Evolutionary conservation across 1,140 invertebrate genomes (phyloP).

Genomic region (Babylonia areolata): DNA sequence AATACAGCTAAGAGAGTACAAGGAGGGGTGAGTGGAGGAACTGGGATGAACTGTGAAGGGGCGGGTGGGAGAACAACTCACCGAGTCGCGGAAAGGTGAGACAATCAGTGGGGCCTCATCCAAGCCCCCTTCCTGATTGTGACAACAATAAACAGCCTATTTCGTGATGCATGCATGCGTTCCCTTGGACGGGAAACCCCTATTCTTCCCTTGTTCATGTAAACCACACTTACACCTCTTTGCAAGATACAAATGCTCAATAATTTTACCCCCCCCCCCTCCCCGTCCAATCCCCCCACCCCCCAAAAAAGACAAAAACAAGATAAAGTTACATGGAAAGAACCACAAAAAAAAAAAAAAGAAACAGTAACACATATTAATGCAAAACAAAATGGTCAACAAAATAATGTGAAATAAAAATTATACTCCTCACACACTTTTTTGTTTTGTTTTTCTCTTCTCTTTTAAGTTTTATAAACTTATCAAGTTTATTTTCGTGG

Average conservation of each 20-base stretch:
- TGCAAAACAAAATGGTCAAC: too few species aligned
- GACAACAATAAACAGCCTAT: neutral
- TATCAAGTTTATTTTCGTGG: too few species aligned
- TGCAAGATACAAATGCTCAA: neutral
- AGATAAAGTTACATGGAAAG: too few species aligned
- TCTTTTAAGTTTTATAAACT: too few species aligned
- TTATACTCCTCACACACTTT: too few species aligned
- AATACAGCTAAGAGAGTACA: too few species aligned
- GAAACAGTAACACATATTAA: too few species aligned
- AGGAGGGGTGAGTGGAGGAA: too few species aligned
- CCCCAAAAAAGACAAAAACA: neutral
- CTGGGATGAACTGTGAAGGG: neutral
- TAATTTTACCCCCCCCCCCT: neutral
- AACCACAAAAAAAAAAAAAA: too few species aligned
- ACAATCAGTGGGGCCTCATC: slow-evolving; percentile 29
- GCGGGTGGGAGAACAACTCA: slow-evolving; percentile 28
- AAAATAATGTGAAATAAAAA: too few species aligned
- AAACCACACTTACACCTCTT: neutral
- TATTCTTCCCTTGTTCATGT: neutral
- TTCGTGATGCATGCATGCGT: neutral
- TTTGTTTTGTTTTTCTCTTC: too few species aligned
- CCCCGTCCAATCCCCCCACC: neutral
- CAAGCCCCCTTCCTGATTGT: slow-evolving; percentile 23
- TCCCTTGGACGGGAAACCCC: too few species aligned
- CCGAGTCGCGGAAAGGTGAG: slow-evolving; percentile 19